Conservation (phyloP, 2,888 invertebrate species). For the Operophtera brumata region DNA sequence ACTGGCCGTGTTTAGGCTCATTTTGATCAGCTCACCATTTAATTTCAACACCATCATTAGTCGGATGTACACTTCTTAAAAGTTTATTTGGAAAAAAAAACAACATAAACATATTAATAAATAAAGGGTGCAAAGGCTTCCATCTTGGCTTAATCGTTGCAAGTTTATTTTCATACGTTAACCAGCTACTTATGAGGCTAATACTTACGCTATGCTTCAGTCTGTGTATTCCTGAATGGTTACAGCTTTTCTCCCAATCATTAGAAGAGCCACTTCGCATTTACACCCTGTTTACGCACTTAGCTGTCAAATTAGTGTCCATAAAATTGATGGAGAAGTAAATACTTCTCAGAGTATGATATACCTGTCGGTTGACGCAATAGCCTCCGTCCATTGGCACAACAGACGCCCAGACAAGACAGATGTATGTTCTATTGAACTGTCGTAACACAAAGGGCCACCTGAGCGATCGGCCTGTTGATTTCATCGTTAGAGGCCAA, state of each 20-base stretch:
- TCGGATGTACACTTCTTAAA: no score
- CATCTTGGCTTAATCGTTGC: background rate
- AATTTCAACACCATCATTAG: no score
- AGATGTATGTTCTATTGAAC: slow-evolving; percentile 61
- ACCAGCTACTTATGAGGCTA: no score
- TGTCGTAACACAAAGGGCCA: slow-evolving; percentile 55
- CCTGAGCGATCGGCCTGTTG: slow-evolving; percentile 50
- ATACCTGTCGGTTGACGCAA: slow-evolving; percentile 38
- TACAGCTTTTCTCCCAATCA: background rate
- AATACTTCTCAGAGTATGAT: slow-evolving; percentile 9
- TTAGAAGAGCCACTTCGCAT: slow-evolving; percentile 1
- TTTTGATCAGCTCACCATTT: no score
- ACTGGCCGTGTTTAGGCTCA: no score
- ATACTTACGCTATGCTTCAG: background rate
- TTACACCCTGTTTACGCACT: slow-evolving; percentile 1
- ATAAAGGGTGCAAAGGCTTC: background rate
- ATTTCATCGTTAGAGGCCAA: slow-evolving; percentile 38
- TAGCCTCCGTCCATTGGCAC: slow-evolving; percentile 39
- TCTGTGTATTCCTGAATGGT: background rate
- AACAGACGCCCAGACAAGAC: slow-evolving; percentile 46
- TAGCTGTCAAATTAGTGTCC: slow-evolving; percentile 1
- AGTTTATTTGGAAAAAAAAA: no score
- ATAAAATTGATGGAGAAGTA: background rate
- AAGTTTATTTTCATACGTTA: background rate
- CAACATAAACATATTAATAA: no score